A percentile compares a stretch with the other conserved stretches of the same genome.
phyloP scores from a whole-genome alignment of 2,888 invertebrate species.

The Monochamus alternatus region DNA sequence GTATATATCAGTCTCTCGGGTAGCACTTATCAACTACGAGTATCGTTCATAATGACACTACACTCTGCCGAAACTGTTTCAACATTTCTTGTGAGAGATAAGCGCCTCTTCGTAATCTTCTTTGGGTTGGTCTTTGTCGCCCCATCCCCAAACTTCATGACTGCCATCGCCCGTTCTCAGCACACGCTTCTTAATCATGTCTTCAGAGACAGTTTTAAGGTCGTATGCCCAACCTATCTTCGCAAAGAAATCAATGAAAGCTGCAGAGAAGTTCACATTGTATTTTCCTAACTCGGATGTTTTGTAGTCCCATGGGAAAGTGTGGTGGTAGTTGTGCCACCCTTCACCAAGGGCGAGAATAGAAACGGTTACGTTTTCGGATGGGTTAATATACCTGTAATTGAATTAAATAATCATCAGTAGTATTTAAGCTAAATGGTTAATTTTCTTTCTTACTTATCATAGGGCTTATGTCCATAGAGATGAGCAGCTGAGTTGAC shows the following conservation, averaged over 20 bases:
- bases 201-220: slow-evolving; percentile 76
- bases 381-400: slow-evolving; percentile 77
- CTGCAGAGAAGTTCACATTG: slow-evolving; percentile 80
- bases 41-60: neutral
- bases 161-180: slow-evolving; percentile 76
- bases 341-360: slow-evolving; percentile 83
- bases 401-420: slow-evolving; percentile 67
- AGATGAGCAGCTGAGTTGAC: slow-evolving; percentile 93
- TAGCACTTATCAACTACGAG: no score
- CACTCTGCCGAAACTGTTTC: no score
- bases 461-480: slow-evolving; percentile 84
- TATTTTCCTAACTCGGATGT: slow-evolving; percentile 83
- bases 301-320: slow-evolving; percentile 90
- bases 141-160: no score
- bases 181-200: slow-evolving; percentile 75
- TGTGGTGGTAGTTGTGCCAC: slow-evolving; percentile 92
- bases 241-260: slow-evolving; percentile 86
- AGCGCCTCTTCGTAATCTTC: no score
- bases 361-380: slow-evolving; percentile 81
- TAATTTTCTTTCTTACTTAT: slow-evolving; percentile 71
- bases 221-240: slow-evolving; percentile 90
- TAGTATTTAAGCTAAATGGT: no score
- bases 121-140: no score
- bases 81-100: no score
- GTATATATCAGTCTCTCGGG: no score